These are phyloP conservation scores for Acrossocheilus fasciatus DNA, from an alignment of 2,797 vertebrate genomes.

Conservation along the genomic window DNA sequence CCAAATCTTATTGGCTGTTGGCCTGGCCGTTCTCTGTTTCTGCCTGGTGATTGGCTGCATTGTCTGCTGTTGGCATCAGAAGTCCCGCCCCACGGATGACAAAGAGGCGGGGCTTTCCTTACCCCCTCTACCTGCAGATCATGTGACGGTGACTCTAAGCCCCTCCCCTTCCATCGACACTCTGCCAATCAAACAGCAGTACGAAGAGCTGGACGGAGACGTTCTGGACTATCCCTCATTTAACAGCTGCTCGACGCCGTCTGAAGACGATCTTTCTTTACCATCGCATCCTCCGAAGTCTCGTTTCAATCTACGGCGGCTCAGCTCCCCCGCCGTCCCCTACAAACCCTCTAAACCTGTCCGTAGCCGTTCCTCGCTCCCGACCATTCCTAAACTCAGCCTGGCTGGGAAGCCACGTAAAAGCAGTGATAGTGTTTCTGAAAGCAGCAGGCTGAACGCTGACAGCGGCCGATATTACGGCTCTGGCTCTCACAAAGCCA, in stretches of 20 bases:
- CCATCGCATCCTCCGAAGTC: conserved; percentile 59
- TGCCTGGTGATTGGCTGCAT: conserved; percentile 79
- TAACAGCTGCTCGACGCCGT: conserved; percentile 69
- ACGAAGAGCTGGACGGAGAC: conserved; percentile 78
- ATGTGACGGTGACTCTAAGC: conserved; percentile 67
- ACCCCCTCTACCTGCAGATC: conserved; percentile 54
- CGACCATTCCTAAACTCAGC: conserved; percentile 75
- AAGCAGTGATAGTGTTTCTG: conserved; percentile 69
- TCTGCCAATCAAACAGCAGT: conserved; percentile 79
- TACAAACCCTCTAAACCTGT: conserved; percentile 59
- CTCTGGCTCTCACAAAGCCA: conserved; percentile 63
- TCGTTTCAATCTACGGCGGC: conserved; percentile 64
- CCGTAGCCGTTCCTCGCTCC: conserved; percentile 76
- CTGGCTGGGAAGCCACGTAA: conserved; percentile 73
- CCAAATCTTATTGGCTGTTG: conserved; percentile 82
- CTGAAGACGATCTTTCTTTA: conserved; percentile 71
- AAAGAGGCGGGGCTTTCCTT: conserved; percentile 70
- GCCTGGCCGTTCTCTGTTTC: conserved; percentile 81
- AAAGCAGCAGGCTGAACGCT: conserved; percentile 65
- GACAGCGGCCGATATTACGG: conserved; percentile 61
- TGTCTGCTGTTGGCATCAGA: conserved; percentile 76
- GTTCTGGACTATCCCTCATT: conserved; percentile 71
- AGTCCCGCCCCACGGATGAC: conserved; percentile 57
- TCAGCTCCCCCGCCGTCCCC: conserved; percentile 68
- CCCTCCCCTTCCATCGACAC: conserved; percentile 64